Base-by-base conservation (phyloP, 1,140 invertebrate genomes). In the Drosophila insularis region DNA sequence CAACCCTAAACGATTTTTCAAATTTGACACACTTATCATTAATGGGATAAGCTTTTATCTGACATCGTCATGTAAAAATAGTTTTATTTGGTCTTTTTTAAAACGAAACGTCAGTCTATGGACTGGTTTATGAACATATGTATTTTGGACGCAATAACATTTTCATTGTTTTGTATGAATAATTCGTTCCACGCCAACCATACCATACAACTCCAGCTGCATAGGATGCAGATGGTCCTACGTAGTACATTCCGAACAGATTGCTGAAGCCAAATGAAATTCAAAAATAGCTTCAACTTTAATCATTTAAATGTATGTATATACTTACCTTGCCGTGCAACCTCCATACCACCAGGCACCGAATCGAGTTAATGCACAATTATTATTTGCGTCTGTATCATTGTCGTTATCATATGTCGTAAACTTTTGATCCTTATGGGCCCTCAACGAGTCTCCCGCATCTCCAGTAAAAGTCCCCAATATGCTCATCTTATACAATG, bases 341-440 rank as follows among this genome's bases (percentile, higher is more conserved):
- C 1, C 17, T 0, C 11, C 1, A 8, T 46, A 46, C 43, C 43
- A 46, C 17, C 43, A 50, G 2, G 17, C 43, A 21, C 43, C 17
- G 10, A 21, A 1, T 4, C 5, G 43, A 2, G 2, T 1, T 7
- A 43, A 2, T 11, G 40, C n/a, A 43, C 14, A 43, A 14, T 43
- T 43, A 0, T 4, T 0, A 4, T 2, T 37, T 1, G 4, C 1
- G 3, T 1, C 0, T 1, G 8, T 1, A 11, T 37, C 56, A 13
- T 67, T 50, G 13, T 67, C 65, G 11, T 2, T 35, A 19, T 67
- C 65, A 17, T 35, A 59, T 13, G 65, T 67, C 3, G 27, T 17
- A 14, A 66, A 74, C 23, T 27, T 37, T 37, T 39, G 5, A 37
- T 59, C 35, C 19, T 23, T 31, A 55, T 68, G 35, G 0, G 6